Evolutionary conservation across 1,140 invertebrate genomes (phyloP), one percentile per base, ranked within the genome.

Genomic region (Leptinotarsa texana): DNA sequence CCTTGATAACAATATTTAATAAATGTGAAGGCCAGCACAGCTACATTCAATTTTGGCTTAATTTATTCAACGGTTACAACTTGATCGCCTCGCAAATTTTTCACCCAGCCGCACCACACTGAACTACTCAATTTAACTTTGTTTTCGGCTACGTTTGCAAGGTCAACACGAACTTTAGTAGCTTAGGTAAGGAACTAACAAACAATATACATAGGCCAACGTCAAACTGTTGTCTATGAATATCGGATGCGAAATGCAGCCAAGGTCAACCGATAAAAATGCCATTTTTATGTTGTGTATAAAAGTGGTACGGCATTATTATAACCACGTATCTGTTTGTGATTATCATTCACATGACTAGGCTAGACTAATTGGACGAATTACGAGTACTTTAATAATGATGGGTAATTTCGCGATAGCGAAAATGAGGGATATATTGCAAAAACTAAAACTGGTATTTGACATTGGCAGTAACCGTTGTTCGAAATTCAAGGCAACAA

Each of bases 221-320:
- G 51, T 57, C 15, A 57, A 57, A 57, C n/a, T 57, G 51, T 57
- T 57, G 51, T 57, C 51, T 57, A 57, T 57, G 51, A 57, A 57
- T 57, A 57, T 18, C 51, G 33, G 51, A 57, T 57, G 51, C 51
- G 51, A 57, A 57, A 57, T 57, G n/a, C 51, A 17, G 51, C 51
- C 51, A 57, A 57, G 51, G 51, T 57, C n/a, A 57, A 5, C 4
- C 51, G 51, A 57, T 57, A 57, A 57, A 57, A n/a, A 57, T 13
- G 17, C n/a, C 33, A 57, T 57, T 57, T 57, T 57, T 5, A 17
- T 57, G n/a, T 57, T 57, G 51, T 6, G 51, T 17, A 57, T 18
- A 13, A 57, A 57, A 57, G 13, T 18, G 51, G n/a, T 3, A 42
- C 33, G 33, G 33, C 33, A 11, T 3, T 42, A 42, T 42, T 42